Conservation (phyloP, 2,113 vertebrate species). For the Corythaeola cristata region DNA sequence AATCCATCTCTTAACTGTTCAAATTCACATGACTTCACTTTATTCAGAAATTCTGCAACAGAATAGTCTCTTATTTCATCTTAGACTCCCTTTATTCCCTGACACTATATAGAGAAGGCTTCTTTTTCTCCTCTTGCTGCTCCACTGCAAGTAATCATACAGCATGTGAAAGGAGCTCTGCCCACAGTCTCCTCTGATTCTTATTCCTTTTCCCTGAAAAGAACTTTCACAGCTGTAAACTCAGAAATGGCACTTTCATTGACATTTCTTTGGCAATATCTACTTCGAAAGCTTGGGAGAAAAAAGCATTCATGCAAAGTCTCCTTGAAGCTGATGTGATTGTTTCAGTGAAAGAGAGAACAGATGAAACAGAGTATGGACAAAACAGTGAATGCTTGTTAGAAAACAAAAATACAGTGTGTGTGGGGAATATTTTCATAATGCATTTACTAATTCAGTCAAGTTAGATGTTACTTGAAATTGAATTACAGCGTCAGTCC, state of each 20-base stretch:
- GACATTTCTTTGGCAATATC: not conserved
- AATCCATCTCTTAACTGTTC: slow-evolving; percentile 48
- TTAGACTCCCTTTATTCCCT: slow-evolving; percentile 24
- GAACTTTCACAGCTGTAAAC: not conserved
- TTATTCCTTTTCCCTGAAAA: slow-evolving; percentile 17
- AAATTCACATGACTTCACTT: slow-evolving; percentile 50
- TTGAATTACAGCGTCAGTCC: not conserved
- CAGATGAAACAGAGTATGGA: not conserved
- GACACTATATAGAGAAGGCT: not conserved
- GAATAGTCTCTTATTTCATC: slow-evolving; percentile 34
- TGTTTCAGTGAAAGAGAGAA: slow-evolving; percentile 1
- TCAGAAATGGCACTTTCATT: not conserved
- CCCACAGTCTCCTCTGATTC: not conserved
- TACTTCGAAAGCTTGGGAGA: not conserved
- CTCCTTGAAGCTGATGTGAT: not conserved
- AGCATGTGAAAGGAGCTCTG: slow-evolving; percentile 30
- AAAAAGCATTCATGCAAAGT: not conserved
- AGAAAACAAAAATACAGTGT: not conserved
- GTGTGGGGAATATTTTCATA: not conserved
- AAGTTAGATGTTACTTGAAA: not conserved
- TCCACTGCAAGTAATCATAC: not conserved
- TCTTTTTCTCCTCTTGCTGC: slow-evolving; percentile 20
- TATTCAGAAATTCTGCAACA: slow-evolving; percentile 27
- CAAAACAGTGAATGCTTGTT: not conserved
- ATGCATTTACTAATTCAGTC: not conserved